Evolutionary conservation across 2,113 vertebrate genomes (phyloP), one percentile per base, ranked within the genome.

Genomic region (Gopherus evgoodei): DNA sequence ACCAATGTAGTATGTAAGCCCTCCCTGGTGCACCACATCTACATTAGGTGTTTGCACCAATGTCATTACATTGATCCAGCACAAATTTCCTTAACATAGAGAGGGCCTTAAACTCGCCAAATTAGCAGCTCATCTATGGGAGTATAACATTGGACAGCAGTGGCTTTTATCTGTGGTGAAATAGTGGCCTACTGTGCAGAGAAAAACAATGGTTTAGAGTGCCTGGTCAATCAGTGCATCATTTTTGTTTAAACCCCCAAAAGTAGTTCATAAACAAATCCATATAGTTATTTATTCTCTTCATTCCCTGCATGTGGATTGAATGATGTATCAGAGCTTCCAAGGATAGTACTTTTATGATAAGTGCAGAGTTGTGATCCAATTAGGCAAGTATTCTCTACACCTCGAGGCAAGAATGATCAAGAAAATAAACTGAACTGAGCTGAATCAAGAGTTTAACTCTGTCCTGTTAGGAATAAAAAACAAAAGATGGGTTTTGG

Each of bases 31-130:
- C 52, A 86, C 75, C 8, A 3, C 24, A 38, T 54, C 53, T 1
- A 0, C 21, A n/a, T 87, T 50, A 85, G 91, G 84, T 62, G 57
- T 62, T 90, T 91, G 91, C 53, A 69, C 22, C 90, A 1, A 6
- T 25, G 65, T 83, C 93, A 91, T 84, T 65, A 75, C 47, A 82
- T 79, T 82, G 81, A 93, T 92, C 65, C 93, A 93, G 86, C 89
- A 81, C 81, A 83, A 84, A 91, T 95, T 76, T 90, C 90, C 83
- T 93, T 72, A 69, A 89, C 1, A 52, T 82, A 90, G 76, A 88
- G 84, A 90, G 90, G 57, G 50, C 84, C 91, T 91, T 47, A n/a
- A 91, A 50, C 81, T 87, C 75, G 82, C 82, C 93, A 92, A 72
- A 11, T 95, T 62, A 90, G 12, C 87, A 94, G 83, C 52, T n/a